Conservation (phyloP, 1,140 invertebrate species). For the Episyrphus balteatus region DNA sequence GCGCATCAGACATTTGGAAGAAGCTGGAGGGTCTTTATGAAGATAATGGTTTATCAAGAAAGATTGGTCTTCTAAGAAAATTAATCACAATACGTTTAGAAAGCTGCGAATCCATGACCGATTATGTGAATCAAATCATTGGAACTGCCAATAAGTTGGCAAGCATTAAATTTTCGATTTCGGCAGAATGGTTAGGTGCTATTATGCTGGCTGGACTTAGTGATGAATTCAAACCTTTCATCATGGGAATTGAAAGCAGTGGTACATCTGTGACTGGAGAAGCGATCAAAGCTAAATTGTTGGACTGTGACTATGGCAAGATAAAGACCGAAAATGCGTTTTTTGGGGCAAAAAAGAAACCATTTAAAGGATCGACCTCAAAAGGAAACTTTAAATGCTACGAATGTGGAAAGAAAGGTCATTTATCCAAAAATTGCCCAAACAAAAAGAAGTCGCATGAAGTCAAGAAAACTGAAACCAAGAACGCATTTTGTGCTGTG, state of each 20-base stretch:
- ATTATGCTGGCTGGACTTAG: constrained; percentile 27
- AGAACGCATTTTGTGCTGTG: constrained; percentile 7
- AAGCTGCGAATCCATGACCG: not conserved
- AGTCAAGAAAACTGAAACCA: not conserved
- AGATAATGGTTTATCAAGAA: too few relatives aligned
- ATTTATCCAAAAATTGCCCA: constrained; percentile 4
- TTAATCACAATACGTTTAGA: not conserved
- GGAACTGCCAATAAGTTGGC: too few relatives aligned
- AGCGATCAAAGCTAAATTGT: constrained; percentile 16
- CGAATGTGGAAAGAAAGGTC: constrained; percentile 6
- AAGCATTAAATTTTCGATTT: constrained; percentile 2
- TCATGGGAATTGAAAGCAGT: constrained; percentile 34
- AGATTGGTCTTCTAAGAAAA: too few relatives aligned
- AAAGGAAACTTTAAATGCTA: constrained; percentile 9
- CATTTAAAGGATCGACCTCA: constrained; percentile 1
- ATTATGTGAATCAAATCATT: not conserved
- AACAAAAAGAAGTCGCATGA: not conserved
- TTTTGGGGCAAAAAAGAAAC: not conserved
- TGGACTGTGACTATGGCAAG: constrained; percentile 5
- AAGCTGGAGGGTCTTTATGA: too few relatives aligned
- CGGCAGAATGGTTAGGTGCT: constrained; percentile 28
- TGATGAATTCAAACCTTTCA: constrained; percentile 27
- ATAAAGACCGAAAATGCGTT: not conserved
- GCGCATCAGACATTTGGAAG: too few relatives aligned
- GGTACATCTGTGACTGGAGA: constrained; percentile 19